A percentile compares a stretch with the other conserved stretches of the same genome.
These are phyloP conservation scores for Ericerus pela DNA, from an alignment of 1,140 invertebrate genomes.

Conservation along the genomic window DNA sequence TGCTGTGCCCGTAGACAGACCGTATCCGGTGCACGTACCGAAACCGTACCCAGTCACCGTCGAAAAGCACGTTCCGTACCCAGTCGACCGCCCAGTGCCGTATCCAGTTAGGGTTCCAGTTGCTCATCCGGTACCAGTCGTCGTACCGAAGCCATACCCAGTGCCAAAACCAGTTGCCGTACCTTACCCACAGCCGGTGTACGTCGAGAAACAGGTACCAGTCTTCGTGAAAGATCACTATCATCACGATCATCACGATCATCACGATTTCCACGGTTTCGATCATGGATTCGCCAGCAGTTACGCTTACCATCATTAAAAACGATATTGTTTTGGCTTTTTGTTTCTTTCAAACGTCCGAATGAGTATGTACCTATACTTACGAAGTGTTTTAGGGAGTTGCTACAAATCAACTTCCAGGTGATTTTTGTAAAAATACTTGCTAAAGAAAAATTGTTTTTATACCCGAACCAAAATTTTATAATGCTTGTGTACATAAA, in stretches of 20 bases:
- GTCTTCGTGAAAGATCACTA: neutral
- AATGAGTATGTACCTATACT: neutral
- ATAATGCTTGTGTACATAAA: no score
- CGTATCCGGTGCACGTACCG: constrained; percentile 22
- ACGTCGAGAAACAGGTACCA: constrained; percentile 2
- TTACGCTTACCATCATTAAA: constrained; percentile 3
- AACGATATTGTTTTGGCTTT: no score
- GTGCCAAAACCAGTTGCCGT: constrained; percentile 50
- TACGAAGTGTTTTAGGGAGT: no score
- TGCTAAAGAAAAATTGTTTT: no score
- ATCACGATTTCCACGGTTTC: constrained; percentile 3
- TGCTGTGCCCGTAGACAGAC: constrained; percentile 22
- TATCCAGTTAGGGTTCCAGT: constrained; percentile 51
- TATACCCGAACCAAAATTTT: no score
- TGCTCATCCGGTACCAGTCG: constrained; percentile 52
- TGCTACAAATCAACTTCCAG: no score
- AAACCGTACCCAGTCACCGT: constrained; percentile 18
- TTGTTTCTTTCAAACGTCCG: no score
- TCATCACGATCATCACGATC: constrained; percentile 5
- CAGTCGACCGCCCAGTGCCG: constrained; percentile 52
- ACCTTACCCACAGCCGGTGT: constrained; percentile 1
- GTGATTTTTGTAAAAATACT: no score
- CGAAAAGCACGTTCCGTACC: constrained; percentile 32
- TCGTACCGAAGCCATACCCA: constrained; percentile 53
- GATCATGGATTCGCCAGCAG: constrained; percentile 6